Percentiles rank a stretch among this genome's conserved stretches.
Evolutionary conservation across 2,797 vertebrate species (phyloP).

Genomic region (Galagoides demidoff): DNA sequence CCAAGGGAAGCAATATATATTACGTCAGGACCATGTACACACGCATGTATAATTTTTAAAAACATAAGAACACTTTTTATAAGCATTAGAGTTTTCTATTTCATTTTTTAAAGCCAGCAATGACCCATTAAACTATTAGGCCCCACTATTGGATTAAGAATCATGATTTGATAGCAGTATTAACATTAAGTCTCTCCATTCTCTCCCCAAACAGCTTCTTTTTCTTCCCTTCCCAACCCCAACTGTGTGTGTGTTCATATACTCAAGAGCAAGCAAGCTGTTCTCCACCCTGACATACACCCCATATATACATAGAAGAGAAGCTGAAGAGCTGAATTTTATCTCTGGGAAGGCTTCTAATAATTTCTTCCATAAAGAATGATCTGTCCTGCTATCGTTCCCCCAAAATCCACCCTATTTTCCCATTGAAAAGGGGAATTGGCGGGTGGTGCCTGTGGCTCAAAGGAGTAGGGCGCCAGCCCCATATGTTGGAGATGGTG

Average conservation of each 20-base stretch:
- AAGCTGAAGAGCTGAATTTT: conserved; percentile 6
- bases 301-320: background rate
- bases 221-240: background rate
- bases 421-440: background rate
- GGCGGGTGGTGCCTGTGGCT: background rate
- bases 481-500: too few species aligned
- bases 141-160: background rate
- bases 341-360: background rate
- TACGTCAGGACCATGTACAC: background rate
- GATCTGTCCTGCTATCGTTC: background rate
- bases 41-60: conserved; percentile 16
- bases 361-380: background rate
- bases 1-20: background rate
- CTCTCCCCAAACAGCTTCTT: background rate
- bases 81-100: conserved; percentile 17
- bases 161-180: background rate
- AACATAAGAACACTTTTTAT: background rate
- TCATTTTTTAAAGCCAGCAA: conserved; percentile 22
- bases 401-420: background rate
- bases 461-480: too few species aligned
- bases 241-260: background rate
- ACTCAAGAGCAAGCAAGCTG: background rate
- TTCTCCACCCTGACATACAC: background rate
- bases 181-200: background rate
- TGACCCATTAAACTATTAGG: conserved; percentile 24